Evolutionary conservation across 2,888 invertebrate genomes (phyloP), one percentile per base, ranked within the genome.

Genomic region (Lamellibrachia columna): DNA sequence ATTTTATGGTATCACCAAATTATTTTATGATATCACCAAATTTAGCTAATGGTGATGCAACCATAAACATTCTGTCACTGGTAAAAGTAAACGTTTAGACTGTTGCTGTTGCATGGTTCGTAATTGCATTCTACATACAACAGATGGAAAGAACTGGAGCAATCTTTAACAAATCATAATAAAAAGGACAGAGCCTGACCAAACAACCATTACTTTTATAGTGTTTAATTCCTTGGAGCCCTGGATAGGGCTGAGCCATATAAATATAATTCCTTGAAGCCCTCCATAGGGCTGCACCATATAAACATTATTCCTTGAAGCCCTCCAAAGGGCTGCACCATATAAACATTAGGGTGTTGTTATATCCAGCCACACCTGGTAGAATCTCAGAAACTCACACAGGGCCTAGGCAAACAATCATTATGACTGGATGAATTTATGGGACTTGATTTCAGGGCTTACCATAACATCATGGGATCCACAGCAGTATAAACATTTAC

Each of bases 361-460:
- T 75, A 75, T 75, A 15, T 75, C 15, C 22, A 1, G 75, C 2
- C 75, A 75, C 75, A 75, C 75, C 22, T 15, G 22, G 75, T 75
- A 22, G n/a, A 75, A 75, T n/a, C 15, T 22, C 22, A 75, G 75
- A 15, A 75, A 22, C 75, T 75, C 22, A 6, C 15, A 22, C 6
- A 15, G 22, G 6, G 15, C 75, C 75, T 75, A 3, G 22, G 22
- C 75, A 75, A 75, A 75, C 75, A 75, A 75, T 75, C 75, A 75
- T 75, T 75, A 75, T 75, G 75, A 75, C 75, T 75, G 22, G 75
- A 75, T 75, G 75, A 75, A 22, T 75, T 75, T 75, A 75, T 75
- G 22, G 75, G 75, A n/a, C 75, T 75, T 75, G 75, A 75, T 75
- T 75, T 75, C 75, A 75, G 75, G 75, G 75, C 22, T 75, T 75